Percentiles rank a stretch among this genome's conserved stretches.
Conservation (phyloP, 2,113 vertebrate genomes). For the Nyctibius bracteatus region DNA sequence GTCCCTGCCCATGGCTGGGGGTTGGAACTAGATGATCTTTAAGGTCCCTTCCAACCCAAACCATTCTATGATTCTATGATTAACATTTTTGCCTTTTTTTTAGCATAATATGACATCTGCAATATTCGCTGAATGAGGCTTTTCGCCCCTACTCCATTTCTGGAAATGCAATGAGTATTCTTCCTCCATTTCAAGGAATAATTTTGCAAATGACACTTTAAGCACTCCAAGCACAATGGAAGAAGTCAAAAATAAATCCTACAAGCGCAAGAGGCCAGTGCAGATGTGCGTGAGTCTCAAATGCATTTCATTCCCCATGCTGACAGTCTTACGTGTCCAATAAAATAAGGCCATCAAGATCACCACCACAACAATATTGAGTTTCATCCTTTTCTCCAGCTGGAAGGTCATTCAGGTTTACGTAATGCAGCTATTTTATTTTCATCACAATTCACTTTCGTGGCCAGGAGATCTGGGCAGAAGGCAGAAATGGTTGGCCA, state of each 20-base stretch:
- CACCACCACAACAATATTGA: not conserved
- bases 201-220: conserved; percentile 45
- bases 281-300: not conserved
- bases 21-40: no score
- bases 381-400: not conserved
- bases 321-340: not conserved
- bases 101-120: conserved; percentile 18
- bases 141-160: conserved; percentile 5
- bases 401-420: not conserved
- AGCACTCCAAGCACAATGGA: conserved; percentile 10
- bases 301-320: not conserved
- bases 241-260: conserved; percentile 48
- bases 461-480: not conserved
- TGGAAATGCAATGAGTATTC: conserved; percentile 17
- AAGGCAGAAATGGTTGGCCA: not conserved
- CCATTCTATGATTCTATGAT: no score
- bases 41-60: no score
- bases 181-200: conserved; percentile 27
- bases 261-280: conserved; percentile 11
- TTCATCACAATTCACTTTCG: not conserved
- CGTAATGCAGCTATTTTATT: not conserved
- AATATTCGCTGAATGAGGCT: not conserved
- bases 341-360: not conserved
- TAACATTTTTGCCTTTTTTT: not conserved
- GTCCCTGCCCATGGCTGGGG: no score